phyloP scores from a whole-genome alignment of 2,113 vertebrate genomes.

The Leptosomus discolor region DNA sequence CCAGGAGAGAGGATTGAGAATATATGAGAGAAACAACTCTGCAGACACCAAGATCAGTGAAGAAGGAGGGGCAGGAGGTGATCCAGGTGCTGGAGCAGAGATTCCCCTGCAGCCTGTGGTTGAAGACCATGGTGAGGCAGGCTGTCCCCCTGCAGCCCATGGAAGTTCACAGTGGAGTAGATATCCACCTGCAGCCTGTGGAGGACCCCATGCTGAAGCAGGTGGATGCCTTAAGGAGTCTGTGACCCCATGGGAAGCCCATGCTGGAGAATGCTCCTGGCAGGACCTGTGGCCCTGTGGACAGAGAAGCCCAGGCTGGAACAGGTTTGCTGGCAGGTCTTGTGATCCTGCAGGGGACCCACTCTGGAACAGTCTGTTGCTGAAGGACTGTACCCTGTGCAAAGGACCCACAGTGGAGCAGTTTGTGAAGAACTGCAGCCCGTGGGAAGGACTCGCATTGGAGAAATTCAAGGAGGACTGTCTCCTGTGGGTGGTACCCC shows the following conservation, averaged over 20 bases:
- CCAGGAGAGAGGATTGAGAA: background rate
- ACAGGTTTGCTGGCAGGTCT: background rate
- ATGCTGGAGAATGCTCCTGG: background rate
- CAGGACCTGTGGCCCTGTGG: background rate
- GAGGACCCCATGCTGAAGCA: fast-evolving
- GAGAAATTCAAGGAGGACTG: background rate
- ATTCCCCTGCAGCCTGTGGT: too few species aligned
- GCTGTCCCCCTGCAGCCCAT: background rate
- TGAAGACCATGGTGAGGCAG: too few species aligned
- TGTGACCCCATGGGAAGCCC: fast-evolving
- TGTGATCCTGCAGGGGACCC: background rate
- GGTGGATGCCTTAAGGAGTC: too few species aligned
- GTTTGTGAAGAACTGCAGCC: background rate
- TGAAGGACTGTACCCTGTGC: background rate
- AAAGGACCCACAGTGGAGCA: background rate
- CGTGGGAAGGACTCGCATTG: fast-evolving
- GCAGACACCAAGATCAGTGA: background rate
- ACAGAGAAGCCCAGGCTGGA: fast-evolving
- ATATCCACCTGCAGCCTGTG: background rate
- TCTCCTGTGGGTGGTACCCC: background rate
- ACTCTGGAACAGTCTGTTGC: background rate
- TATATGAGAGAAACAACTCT: background rate
- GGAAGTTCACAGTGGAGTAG: background rate
- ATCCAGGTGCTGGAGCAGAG: too few species aligned
- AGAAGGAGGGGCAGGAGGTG: background rate